Evolutionary conservation across 2,888 invertebrate species (phyloP).

Genomic region (Harpalus rubripes): DNA sequence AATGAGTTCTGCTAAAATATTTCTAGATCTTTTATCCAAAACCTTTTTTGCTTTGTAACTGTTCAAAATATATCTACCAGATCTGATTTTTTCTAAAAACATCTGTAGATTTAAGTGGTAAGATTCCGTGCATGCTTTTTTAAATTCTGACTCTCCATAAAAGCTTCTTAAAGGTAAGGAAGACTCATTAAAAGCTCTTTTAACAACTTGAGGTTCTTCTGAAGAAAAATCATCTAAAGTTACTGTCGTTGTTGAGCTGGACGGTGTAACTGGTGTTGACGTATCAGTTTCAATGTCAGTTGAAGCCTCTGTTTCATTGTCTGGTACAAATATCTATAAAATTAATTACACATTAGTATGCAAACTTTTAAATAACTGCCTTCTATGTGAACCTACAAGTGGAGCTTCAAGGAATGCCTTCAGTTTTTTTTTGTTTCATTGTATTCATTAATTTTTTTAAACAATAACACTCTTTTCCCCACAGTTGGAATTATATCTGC

Average conservation of each 20-base stretch:
- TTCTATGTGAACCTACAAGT: neutral
- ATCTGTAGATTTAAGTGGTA: neutral
- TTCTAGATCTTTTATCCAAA: constrained; percentile 26
- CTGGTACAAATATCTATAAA: neutral
- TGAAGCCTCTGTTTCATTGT: neutral
- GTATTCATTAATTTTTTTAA: constrained; percentile 14
- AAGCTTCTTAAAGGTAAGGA: constrained; percentile 16
- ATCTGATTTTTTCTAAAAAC: constrained; percentile 12
- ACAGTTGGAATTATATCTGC: constrained; percentile 15
- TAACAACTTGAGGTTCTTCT: neutral
- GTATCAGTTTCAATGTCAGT: neutral
- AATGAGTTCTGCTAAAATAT: constrained; percentile 4
- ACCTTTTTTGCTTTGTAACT: neutral
- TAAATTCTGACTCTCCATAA: constrained; percentile 36
- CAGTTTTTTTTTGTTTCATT: neutral
- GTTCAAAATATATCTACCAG: constrained; percentile 24
- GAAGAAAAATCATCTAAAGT: neutral
- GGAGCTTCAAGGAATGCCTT: neutral
- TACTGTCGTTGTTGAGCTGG: neutral
- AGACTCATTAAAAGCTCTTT: too few relatives aligned
- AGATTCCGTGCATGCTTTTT: neutral
- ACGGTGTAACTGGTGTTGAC: neutral
- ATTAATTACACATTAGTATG: neutral
- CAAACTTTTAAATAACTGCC: neutral
- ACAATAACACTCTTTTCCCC: neutral